Conservation (phyloP, 2,113 vertebrate genomes). For the Apaloderma vittatum region DNA sequence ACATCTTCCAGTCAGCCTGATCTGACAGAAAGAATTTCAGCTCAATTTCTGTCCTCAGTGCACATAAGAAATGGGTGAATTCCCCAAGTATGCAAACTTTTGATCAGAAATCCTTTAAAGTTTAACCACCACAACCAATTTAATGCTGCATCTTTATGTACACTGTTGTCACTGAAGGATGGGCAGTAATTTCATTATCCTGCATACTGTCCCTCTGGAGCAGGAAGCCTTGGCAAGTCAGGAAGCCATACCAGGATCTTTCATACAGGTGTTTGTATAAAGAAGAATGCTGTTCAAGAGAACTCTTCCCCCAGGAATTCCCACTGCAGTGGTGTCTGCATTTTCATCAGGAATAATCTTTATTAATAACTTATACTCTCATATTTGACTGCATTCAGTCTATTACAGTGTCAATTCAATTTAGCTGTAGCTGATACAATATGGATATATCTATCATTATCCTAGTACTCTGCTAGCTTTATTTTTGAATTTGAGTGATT, state of each 20-base stretch:
- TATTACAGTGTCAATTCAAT: slow-evolving; percentile 49
- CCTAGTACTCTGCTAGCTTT: slow-evolving; percentile 30
- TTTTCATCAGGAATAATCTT: slow-evolving; percentile 40
- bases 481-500: slow-evolving; percentile 61
- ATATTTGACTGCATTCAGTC: slow-evolving; percentile 8
- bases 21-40: background rate
- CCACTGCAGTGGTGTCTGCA: background rate
- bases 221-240: background rate
- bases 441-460: slow-evolving; percentile 35
- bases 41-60: background rate
- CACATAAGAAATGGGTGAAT: background rate
- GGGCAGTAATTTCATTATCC: background rate
- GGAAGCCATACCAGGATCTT: background rate
- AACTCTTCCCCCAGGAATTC: background rate
- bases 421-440: slow-evolving; percentile 50
- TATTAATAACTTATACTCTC: slow-evolving; percentile 42
- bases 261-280: slow-evolving; percentile 11
- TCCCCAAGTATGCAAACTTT: background rate
- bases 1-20: background rate
- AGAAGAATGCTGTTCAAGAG: slow-evolving; percentile 12
- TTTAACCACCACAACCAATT: background rate
- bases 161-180: background rate
- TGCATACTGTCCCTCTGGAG: background rate
- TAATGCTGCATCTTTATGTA: background rate
- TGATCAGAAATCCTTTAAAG: background rate